phyloP scores from a whole-genome alignment of 1,140 invertebrate genomes.

The Goniozus legneri region DNA sequence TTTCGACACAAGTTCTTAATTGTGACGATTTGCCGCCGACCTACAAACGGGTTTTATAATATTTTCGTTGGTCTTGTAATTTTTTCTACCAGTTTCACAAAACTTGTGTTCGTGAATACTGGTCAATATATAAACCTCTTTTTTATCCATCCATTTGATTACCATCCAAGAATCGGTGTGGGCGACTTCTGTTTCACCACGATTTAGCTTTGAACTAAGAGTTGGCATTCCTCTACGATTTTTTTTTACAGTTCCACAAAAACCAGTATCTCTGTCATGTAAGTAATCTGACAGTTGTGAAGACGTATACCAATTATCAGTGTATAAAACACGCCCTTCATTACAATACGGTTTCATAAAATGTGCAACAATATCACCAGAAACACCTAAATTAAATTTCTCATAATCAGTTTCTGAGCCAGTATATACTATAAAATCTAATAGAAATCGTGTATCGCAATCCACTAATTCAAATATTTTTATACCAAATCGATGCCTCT shows the following conservation, averaged over 20 bases:
- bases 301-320: constrained; percentile 44
- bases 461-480: too few relatives aligned
- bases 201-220: too few relatives aligned
- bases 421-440: constrained; percentile 2
- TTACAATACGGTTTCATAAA: constrained; percentile 19
- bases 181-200: constrained; percentile 2
- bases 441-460: neutral
- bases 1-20: too few relatives aligned
- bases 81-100: too few relatives aligned
- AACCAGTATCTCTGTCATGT: constrained; percentile 16
- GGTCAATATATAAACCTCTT: too few relatives aligned
- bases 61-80: too few relatives aligned
- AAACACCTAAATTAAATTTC: constrained; percentile 1
- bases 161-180: constrained; percentile 2
- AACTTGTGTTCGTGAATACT: too few relatives aligned
- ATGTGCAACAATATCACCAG: constrained; percentile 3
- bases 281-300: constrained; percentile 28
- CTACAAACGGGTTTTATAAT: too few relatives aligned
- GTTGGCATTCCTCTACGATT: constrained; percentile 3
- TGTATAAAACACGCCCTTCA: constrained; percentile 32
- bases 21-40: too few relatives aligned
- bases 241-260: constrained; percentile 4
- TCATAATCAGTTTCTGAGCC: constrained; percentile 4
- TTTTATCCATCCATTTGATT: too few relatives aligned
- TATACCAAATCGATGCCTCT: too few relatives aligned